Conservation (phyloP, 2,888 invertebrate species). For the Drosophila melanosoma region DNA sequence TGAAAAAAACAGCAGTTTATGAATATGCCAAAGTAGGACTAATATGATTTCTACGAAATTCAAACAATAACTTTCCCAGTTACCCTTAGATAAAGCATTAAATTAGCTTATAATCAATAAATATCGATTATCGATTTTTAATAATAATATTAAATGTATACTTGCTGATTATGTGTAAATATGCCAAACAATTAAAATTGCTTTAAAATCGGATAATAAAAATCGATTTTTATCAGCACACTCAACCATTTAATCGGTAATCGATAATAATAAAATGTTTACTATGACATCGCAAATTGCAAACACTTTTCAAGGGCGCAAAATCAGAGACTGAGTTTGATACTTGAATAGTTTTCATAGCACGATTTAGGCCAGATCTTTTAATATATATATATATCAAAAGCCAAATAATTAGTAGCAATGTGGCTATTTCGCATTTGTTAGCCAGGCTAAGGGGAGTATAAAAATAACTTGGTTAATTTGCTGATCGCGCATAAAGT, state of each 20-base stretch:
- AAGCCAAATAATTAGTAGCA: conserved; percentile 10
- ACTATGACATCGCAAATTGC: neutral
- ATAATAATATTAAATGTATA: too few relatives aligned
- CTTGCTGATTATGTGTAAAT: too few relatives aligned
- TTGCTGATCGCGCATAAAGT: conserved; percentile 37
- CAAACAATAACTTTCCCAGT: too few relatives aligned
- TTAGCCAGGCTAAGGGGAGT: conserved; percentile 7
- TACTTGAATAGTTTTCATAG: neutral
- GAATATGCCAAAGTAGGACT: too few relatives aligned
- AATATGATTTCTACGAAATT: too few relatives aligned
- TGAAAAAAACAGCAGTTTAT: too few relatives aligned
- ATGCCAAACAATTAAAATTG: too few relatives aligned
- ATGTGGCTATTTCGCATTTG: neutral
- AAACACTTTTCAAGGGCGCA: neutral
- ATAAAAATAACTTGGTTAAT: conserved; percentile 26
- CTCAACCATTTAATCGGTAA: neutral
- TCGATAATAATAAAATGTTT: neutral
- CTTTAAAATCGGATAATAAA: too few relatives aligned
- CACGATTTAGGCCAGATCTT: neutral
- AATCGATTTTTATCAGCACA: too few relatives aligned
- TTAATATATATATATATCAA: neutral
- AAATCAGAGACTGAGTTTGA: neutral
- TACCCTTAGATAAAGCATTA: too few relatives aligned
- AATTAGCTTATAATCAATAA: too few relatives aligned
- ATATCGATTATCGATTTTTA: too few relatives aligned